phyloP scores from a whole-genome alignment of 2,888 invertebrate genomes.

The Hypomecis atomaria region DNA sequence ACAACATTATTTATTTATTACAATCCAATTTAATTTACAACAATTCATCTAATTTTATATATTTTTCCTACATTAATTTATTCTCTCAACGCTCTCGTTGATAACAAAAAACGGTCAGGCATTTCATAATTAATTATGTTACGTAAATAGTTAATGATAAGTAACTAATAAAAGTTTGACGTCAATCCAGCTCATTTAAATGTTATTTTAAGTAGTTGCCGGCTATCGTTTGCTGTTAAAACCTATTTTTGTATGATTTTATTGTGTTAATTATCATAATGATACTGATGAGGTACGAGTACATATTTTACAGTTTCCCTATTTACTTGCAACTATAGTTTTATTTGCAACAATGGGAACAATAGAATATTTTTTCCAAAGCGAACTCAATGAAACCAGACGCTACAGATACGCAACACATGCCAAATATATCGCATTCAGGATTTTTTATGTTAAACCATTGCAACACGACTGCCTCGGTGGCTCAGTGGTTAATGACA shows the following conservation, averaged over 20 bases:
- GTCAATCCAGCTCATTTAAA: constrained; percentile 49
- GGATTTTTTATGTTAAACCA: no score
- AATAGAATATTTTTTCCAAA: background rate
- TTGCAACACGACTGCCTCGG: no score
- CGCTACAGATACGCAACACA: no score
- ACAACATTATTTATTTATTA: no score
- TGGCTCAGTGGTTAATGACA: no score
- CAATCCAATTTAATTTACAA: no score
- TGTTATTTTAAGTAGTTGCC: constrained; percentile 30
- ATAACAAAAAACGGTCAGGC: constrained; percentile 15
- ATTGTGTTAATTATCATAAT: constrained; percentile 12
- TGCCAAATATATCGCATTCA: no score
- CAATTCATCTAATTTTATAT: no score
- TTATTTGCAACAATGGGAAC: background rate
- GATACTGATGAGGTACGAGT: background rate
- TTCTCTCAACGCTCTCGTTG: constrained; percentile 5
- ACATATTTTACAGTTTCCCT: background rate
- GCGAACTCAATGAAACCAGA: no score
- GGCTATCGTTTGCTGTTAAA: constrained; percentile 12
- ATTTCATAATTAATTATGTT: constrained; percentile 27
- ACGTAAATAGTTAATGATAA: constrained; percentile 24
- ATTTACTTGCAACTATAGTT: background rate
- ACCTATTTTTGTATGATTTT: constrained; percentile 14
- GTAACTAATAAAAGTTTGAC: constrained; percentile 48
- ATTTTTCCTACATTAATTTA: no score